Conservation (phyloP, 2,797 vertebrate species). For the Columba guinea region DNA sequence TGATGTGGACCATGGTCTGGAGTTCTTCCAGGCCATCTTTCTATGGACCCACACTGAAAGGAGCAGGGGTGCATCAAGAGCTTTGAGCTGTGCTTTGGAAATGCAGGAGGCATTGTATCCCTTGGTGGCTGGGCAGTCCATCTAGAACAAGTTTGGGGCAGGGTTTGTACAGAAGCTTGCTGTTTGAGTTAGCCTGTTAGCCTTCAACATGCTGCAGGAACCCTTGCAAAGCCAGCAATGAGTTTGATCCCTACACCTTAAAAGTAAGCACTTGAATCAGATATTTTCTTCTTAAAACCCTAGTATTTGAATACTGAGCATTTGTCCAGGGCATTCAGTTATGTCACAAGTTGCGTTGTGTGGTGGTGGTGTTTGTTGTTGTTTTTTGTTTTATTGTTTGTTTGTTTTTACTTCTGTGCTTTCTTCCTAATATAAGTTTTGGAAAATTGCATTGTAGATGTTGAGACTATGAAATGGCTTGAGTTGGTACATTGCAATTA, state of each 20-base stretch:
- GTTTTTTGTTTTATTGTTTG: too few species aligned
- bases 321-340: neutral
- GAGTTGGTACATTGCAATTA: neutral
- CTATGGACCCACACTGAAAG: neutral
- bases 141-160: neutral
- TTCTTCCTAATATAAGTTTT: neutral
- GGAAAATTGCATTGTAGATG: neutral
- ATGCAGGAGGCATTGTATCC: neutral
- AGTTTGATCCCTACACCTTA: neutral
- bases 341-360: neutral
- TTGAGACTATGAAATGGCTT: neutral
- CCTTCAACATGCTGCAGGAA: neutral
- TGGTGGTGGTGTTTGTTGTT: too few species aligned
- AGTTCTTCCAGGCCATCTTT: neutral
- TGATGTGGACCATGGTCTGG: neutral
- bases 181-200: neutral
- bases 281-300: neutral
- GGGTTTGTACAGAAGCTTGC: neutral
- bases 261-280: neutral
- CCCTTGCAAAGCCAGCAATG: neutral
- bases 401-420: neutral
- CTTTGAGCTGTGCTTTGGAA: neutral
- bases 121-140: neutral
- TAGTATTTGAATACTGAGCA: rapidly evolving
- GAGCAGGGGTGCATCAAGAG: neutral